Conservation (phyloP, 2,888 invertebrate species). For the Podabrus alpinus region DNA sequence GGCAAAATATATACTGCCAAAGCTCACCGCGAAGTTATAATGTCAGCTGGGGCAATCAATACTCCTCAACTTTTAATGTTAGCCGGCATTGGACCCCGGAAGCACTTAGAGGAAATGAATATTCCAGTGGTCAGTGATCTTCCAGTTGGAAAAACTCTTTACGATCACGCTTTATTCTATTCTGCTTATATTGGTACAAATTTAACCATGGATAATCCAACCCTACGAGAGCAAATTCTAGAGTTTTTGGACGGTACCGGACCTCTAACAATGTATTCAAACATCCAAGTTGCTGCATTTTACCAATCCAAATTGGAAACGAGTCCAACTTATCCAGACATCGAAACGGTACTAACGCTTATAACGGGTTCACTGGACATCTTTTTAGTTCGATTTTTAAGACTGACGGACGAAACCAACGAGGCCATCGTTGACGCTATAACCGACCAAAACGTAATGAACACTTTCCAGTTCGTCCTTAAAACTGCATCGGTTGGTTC, state of each 20-base stretch:
- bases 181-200: constrained; percentile 62
- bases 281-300: neutral
- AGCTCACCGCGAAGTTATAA: constrained; percentile 65
- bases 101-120: constrained; percentile 57
- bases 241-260: constrained; percentile 42
- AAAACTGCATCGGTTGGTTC: neutral
- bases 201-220: constrained; percentile 53
- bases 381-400: neutral
- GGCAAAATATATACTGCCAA: constrained; percentile 55
- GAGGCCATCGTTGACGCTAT: neutral
- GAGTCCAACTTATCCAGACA: neutral
- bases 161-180: constrained; percentile 70
- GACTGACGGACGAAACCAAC: neutral
- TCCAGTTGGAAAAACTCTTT: constrained; percentile 73
- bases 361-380: constrained; percentile 36
- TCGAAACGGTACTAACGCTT: neutral
- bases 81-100: constrained; percentile 67
- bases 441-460: neutral
- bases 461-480: neutral
- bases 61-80: constrained; percentile 68
- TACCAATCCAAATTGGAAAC: neutral
- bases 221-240: constrained; percentile 54
- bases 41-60: constrained; percentile 64
- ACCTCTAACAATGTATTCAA: neutral
- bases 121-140: constrained; percentile 66